Evolutionary conservation across 2,888 invertebrate genomes (phyloP).

Genomic region (Lissonota sp.): DNA sequence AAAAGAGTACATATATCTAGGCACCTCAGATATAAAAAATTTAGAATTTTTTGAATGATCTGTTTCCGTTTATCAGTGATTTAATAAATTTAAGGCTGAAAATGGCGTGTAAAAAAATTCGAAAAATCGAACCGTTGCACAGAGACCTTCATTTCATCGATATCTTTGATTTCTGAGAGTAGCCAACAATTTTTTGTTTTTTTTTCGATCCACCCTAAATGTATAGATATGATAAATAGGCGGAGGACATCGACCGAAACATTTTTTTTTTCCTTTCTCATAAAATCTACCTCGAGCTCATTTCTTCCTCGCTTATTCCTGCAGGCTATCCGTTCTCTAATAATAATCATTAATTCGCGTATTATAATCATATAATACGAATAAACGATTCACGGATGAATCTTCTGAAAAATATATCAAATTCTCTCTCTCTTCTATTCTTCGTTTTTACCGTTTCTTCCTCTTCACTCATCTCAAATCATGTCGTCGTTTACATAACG

Average conservation of each 20-base stretch:
- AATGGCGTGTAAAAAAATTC: too few species aligned
- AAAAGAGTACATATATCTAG: too few species aligned
- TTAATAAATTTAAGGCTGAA: too few species aligned
- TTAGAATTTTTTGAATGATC: too few species aligned
- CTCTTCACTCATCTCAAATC: background rate
- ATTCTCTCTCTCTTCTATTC: conserved; percentile 5
- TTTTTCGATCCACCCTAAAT: background rate
- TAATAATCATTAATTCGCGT: conserved; percentile 20
- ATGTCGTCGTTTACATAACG: conserved; percentile 76
- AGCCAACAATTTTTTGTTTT: too few species aligned
- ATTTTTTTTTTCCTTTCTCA: background rate
- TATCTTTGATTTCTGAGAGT: too few species aligned
- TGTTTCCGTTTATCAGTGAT: too few species aligned
- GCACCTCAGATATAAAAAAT: too few species aligned
- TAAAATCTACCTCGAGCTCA: background rate
- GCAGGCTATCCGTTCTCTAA: conserved; percentile 27
- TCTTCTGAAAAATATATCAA: conserved; percentile 38
- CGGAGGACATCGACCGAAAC: conserved; percentile 12
- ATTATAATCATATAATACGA: conserved; percentile 57
- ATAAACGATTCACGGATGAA: conserved; percentile 20
- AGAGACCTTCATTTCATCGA: too few species aligned
- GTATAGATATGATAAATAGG: conserved; percentile 18
- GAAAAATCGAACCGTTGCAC: too few species aligned
- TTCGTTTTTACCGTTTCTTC: background rate
- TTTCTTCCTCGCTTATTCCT: conserved; percentile 7